Evolutionary conservation across 1,140 invertebrate genomes (phyloP), one percentile per base, ranked within the genome.

Genomic region (Adoxophyes honmai): DNA sequence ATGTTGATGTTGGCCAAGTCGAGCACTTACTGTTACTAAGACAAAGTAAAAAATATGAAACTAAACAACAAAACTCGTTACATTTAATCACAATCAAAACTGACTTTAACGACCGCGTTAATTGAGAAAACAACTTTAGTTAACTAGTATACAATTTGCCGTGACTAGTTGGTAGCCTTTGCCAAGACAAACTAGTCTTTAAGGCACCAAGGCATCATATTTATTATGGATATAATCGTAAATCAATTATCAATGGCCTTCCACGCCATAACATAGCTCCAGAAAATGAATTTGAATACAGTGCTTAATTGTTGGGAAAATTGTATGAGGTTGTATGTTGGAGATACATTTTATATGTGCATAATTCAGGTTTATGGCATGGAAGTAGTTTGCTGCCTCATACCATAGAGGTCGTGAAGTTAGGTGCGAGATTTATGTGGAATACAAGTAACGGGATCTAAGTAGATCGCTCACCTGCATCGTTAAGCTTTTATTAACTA

Each of bases 191-290:
- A 11, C 8, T 48, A 48, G 21, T 6, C 42, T 48, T 48, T 48
- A 48, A n/a, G 7, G 42, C 11, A 48, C 21, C 18, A 18, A 28
- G 21, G 21, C n/a, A 28, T 18, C 18, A 48, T 48, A 48, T 48
- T 48, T 33, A 48, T 48, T 13, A 48, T 18, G n/a, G 15, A 10
- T 7, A 48, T 48, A 21, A 48, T 33, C 42, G 42, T 48, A 48
- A 48, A 48, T 48, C 42, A 48, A 48, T 48, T 48, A 48, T 48
- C 42, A 21, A 48, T 13, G 42, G 42, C 10, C 16, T 48, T 48
- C 42, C 42, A 48, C 42, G n/a, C 18, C 42, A 48, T 48, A 48
- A 48, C 42, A 21, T 38, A 11, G 36, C 36, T 13, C 36, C 36
- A 48, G 34, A 36, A 36, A 36, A 18, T 28, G 18, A 48, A 28